These are phyloP conservation scores for Lissonota sp. DNA, from an alignment of 2,888 invertebrate genomes.

Conservation along the genomic window DNA sequence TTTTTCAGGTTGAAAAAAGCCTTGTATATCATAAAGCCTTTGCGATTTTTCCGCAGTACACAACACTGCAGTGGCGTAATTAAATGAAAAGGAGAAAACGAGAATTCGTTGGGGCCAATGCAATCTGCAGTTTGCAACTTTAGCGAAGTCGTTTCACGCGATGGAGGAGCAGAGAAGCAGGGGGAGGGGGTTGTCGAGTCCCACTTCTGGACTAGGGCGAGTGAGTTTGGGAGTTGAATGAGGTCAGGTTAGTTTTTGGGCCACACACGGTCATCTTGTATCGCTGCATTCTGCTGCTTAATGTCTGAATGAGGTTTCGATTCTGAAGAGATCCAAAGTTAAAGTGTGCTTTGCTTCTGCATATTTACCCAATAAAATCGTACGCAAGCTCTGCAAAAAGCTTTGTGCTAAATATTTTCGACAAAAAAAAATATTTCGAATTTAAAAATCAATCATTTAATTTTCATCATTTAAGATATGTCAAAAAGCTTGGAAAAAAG, in stretches of 20 bases:
- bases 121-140: constrained; percentile 74
- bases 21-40: not conserved
- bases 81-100: constrained; percentile 48
- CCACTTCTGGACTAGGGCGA: constrained; percentile 37
- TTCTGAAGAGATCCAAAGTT: too few relatives aligned
- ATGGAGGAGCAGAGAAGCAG: not conserved
- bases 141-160: constrained; percentile 69
- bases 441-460: too few relatives aligned
- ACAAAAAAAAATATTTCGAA: too few relatives aligned
- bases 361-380: too few relatives aligned
- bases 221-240: constrained; percentile 34
- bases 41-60: constrained; percentile 6
- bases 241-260: constrained; percentile 50
- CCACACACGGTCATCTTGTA: constrained; percentile 56
- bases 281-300: constrained; percentile 41
- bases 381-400: too few relatives aligned
- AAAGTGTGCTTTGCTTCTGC: too few relatives aligned
- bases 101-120: constrained; percentile 52
- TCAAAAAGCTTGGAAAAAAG: too few relatives aligned
- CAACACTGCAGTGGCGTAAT: constrained; percentile 46
- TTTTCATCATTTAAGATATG: too few relatives aligned
- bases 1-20: too few relatives aligned
- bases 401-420: too few relatives aligned
- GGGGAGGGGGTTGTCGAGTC: constrained; percentile 31
- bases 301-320: too few relatives aligned